Evolutionary conservation across 1,140 invertebrate genomes (phyloP).

Genomic region (Euura lappo): DNA sequence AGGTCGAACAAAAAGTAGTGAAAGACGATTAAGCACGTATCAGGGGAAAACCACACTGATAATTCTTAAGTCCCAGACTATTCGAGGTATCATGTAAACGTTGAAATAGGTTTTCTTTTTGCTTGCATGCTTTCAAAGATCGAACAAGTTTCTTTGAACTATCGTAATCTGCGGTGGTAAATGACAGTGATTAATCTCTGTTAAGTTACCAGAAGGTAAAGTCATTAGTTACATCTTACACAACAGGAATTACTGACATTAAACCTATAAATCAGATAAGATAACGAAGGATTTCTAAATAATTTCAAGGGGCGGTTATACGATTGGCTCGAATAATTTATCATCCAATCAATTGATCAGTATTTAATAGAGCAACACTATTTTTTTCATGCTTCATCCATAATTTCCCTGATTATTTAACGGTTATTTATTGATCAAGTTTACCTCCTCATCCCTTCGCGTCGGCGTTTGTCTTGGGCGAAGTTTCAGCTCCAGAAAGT

Average conservation of each 20-base stretch:
- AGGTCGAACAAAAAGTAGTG: no score
- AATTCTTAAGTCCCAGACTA: no score
- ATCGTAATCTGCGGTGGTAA: background rate
- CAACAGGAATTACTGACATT: background rate
- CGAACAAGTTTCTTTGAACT: background rate
- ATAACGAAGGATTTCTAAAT: background rate
- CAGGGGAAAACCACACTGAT: no score
- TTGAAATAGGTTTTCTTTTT: no score
- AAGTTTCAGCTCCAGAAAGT: background rate
- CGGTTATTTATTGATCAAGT: background rate
- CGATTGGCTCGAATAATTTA: no score
- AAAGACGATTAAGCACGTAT: no score
- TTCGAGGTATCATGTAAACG: no score
- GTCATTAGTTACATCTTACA: background rate
- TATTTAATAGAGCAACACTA: background rate
- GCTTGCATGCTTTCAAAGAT: background rate
- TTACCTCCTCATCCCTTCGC: no score
- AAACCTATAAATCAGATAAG: background rate
- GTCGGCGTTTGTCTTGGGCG: no score
- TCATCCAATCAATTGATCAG: background rate
- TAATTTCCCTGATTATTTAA: no score
- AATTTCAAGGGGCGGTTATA: background rate
- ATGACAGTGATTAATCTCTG: background rate
- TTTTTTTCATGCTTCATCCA: background rate
- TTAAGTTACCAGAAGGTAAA: background rate